These are phyloP conservation scores for Cotesia chilonis DNA, from an alignment of 1,140 invertebrate species.

Conservation along the genomic window DNA sequence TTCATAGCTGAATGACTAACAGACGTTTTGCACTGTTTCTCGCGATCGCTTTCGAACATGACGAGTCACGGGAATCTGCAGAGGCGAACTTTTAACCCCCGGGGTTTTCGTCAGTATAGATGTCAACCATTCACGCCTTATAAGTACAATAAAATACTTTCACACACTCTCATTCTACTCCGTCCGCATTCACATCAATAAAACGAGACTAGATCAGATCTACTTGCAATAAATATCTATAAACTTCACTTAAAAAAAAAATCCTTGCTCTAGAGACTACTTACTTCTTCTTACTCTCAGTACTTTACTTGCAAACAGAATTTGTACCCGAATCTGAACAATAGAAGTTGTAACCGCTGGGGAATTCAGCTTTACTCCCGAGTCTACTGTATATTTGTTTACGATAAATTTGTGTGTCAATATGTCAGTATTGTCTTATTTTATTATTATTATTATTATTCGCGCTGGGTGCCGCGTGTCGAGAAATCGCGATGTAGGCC, in stretches of 20 bases:
- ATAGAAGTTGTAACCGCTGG: not conserved
- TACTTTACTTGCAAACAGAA: too few species aligned
- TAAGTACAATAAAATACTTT: not conserved
- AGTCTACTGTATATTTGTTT: too few species aligned
- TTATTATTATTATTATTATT: not conserved
- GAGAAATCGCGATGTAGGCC: constrained; percentile 52
- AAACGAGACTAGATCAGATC: too few species aligned
- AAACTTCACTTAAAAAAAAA: too few species aligned
- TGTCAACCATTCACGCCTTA: not conserved
- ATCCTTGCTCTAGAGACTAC: too few species aligned
- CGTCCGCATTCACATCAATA: too few species aligned
- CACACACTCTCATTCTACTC: not conserved
- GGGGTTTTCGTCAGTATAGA: not conserved
- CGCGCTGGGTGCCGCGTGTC: not conserved
- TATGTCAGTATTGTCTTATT: not conserved
- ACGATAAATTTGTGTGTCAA: too few species aligned
- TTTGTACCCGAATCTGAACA: too few species aligned
- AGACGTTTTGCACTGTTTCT: constrained; percentile 30
- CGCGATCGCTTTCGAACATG: constrained; percentile 11
- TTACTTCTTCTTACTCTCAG: too few species aligned
- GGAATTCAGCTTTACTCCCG: not conserved
- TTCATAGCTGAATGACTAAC: constrained; percentile 15
- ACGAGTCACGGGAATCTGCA: constrained; percentile 9
- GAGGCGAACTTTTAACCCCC: constrained; percentile 10
- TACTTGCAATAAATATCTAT: too few species aligned